Conservation (phyloP, 2,113 vertebrate species). For the Aleadryas rufinucha region DNA sequence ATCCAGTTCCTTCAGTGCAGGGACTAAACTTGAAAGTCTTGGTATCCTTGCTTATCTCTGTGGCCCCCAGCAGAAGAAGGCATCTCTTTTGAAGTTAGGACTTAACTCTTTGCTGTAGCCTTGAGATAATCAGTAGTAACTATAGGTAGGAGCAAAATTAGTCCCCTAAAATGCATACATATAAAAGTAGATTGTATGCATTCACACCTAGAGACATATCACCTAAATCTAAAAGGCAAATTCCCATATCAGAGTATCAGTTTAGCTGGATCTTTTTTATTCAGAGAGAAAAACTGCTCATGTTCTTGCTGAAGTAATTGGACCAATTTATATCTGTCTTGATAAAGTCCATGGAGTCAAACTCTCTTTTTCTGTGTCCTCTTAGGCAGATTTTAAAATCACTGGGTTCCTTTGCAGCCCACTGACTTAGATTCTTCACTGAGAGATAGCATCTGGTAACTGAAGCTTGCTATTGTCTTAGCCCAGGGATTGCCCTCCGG, state of each 20-base stretch:
- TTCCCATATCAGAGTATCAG: background rate
- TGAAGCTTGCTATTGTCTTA: background rate
- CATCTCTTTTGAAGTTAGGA: constrained; percentile 32
- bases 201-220: background rate
- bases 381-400: background rate
- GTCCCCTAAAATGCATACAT: background rate
- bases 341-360: background rate
- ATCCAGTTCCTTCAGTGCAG: background rate
- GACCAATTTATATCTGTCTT: background rate
- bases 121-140: background rate
- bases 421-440: background rate
- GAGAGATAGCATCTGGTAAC: background rate
- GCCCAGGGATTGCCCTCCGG: background rate
- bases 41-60: constrained; percentile 26
- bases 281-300: background rate
- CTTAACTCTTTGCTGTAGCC: constrained; percentile 17
- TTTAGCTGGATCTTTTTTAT: background rate
- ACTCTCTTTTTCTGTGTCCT: background rate
- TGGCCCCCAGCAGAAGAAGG: background rate
- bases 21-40: constrained; percentile 19
- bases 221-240: constrained; percentile 14
- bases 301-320: background rate
- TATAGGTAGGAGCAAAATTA: background rate
- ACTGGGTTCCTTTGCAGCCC: background rate
- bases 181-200: background rate